Conservation (phyloP, 2,888 invertebrate genomes). For the Parnassius mnemosyne region DNA sequence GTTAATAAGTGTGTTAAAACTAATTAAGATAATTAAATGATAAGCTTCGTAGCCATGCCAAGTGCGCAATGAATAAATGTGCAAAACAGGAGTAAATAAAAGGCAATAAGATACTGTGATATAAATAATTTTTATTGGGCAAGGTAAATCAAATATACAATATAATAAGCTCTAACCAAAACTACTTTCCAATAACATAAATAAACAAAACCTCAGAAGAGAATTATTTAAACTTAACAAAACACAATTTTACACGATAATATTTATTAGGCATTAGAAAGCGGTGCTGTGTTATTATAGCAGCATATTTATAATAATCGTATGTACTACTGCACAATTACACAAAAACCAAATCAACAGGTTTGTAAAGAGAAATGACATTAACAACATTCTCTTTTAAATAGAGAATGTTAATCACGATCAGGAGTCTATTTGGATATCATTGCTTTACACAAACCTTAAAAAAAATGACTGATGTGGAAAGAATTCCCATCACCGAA, state of each 20-base stretch:
- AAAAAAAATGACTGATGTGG: slow-evolving; percentile 2
- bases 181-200: slow-evolving; percentile 24
- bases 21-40: neutral
- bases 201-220: slow-evolving; percentile 16
- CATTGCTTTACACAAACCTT: slow-evolving; percentile 18
- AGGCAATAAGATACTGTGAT: slow-evolving; percentile 40
- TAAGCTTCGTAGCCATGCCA: slow-evolving; percentile 30
- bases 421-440: neutral
- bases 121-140: slow-evolving; percentile 50
- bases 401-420: neutral
- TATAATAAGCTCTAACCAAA: slow-evolving; percentile 33
- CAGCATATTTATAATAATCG: slow-evolving; percentile 32
- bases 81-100: slow-evolving; percentile 44
- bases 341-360: slow-evolving; percentile 19
- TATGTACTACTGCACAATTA: slow-evolving; percentile 32
- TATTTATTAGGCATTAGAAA: slow-evolving; percentile 57
- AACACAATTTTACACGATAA: slow-evolving; percentile 17
- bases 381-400: neutral
- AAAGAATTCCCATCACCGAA: slow-evolving; percentile 9
- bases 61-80: slow-evolving; percentile 20
- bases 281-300: slow-evolving; percentile 54
- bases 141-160: slow-evolving; percentile 39
- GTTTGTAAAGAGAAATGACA: slow-evolving; percentile 16
- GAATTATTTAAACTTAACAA: slow-evolving; percentile 3
- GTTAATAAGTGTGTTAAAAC: too few relatives aligned